Evolutionary conservation across 2,797 vertebrate species (phyloP), one percentile per base, ranked within the genome.

Genomic region (Decapterus maruadsi): DNA sequence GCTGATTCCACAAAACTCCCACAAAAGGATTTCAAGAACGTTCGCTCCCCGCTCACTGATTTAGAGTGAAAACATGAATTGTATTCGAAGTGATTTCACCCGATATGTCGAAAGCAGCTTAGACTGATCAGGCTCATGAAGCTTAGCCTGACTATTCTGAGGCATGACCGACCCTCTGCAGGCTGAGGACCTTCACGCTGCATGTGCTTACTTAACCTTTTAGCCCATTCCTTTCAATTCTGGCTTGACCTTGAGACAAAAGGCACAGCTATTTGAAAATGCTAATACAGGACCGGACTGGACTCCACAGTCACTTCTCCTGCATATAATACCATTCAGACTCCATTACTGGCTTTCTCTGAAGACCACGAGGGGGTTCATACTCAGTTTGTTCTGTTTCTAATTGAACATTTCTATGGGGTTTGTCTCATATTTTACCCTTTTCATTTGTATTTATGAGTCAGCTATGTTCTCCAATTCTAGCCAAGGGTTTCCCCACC

Each of bases 51-150:
- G 43, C 65, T 79, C 48, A 14, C 19, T n/a, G 45, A 20, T 56
- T 56, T 51, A 17, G 54, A 54, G 34, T 66, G 64, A 81, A 77
- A 82, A 80, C 75, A 84, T 87, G 73, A 93, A 90, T 88, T 75
- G 82, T 74, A 17, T 76, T 87, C 63, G 73, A 63, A 87, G 81
- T 90, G 87, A 84, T 85, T 92, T 87, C 64, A 80, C 63, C 72
- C 84, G 69, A 88, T 81, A 84, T 46, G 77, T 45, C 0, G 16
- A 92, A 94, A 94, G 89, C 88, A 48, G 87, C 91, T 95, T 93
- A 93, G 73, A 72, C 78, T 82, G 86, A 87, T 87, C 85, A 81
- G 90, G 84, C 90, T 91, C 73, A 78, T 31, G 54, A 64, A 78
- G 36, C 68, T 71, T 45, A 85, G 63, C 36, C 64, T 74, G 80